phyloP scores from a whole-genome alignment of 2,888 invertebrate species.

The Mystacides longicornis region DNA sequence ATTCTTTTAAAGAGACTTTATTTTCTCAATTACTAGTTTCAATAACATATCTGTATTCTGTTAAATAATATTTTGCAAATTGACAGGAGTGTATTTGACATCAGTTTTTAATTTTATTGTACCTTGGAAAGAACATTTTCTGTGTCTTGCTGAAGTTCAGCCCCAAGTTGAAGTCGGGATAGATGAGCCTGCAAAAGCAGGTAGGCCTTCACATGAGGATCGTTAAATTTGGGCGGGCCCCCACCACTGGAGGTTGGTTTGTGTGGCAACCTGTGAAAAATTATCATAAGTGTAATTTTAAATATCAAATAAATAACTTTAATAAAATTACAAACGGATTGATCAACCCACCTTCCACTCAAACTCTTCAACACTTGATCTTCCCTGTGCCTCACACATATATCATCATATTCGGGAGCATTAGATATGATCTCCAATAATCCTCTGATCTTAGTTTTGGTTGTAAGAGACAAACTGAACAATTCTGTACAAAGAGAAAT shows the following conservation, averaged over 20 bases:
- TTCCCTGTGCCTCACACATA: conserved; percentile 92
- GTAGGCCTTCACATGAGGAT: conserved; percentile 96
- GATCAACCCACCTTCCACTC: conserved; percentile 57
- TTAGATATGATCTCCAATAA: conserved; percentile 96
- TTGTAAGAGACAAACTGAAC: conserved; percentile 93
- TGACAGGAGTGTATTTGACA: too few relatives aligned
- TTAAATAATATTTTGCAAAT: too few relatives aligned
- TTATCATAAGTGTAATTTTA: background rate
- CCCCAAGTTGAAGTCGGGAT: conserved; percentile 87
- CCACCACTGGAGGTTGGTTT: conserved; percentile 56
- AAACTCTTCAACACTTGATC: conserved; percentile 73
- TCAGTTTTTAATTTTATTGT: too few relatives aligned
- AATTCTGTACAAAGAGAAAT: conserved; percentile 59
- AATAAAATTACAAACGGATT: background rate
- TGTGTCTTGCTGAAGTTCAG: conserved; percentile 95
- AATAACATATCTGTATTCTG: too few relatives aligned
- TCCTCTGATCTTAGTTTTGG: conserved; percentile 95
- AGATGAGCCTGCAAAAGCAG: conserved; percentile 92
- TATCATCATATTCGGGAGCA: conserved; percentile 92
- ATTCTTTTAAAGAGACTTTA: too few relatives aligned
- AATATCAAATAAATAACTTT: background rate
- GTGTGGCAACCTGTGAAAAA: conserved; percentile 51
- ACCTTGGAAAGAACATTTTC: conserved; percentile 78
- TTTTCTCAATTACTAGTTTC: too few relatives aligned
- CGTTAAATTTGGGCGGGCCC: conserved; percentile 70